Conservation (phyloP, 2,113 vertebrate species). For the Eulemur macaco region DNA sequence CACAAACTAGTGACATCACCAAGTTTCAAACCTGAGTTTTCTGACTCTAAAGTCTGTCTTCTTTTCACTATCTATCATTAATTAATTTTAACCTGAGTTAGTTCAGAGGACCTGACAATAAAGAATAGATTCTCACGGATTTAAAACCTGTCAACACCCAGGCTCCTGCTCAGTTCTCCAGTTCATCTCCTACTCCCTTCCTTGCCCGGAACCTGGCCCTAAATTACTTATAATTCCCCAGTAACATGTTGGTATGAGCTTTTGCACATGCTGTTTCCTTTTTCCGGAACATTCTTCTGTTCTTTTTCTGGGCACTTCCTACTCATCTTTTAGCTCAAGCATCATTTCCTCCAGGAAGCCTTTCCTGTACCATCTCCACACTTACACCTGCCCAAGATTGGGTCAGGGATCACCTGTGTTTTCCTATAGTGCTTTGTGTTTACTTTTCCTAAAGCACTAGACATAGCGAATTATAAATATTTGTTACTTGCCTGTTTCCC, state of each 20-base stretch:
- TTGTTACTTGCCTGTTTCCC: neutral
- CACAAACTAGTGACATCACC: neutral
- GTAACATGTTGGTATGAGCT: neutral
- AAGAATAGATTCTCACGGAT: neutral
- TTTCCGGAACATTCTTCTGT: neutral
- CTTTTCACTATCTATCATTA: neutral
- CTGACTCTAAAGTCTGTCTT: neutral
- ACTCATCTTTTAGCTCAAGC: neutral
- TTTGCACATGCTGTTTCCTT: neutral
- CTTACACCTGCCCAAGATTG: neutral
- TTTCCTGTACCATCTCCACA: neutral
- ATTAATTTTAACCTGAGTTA: neutral
- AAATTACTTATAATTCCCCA: neutral
- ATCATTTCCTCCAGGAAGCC: neutral
- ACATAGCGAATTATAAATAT: neutral
- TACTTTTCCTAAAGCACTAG: neutral
- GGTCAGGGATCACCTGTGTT: neutral
- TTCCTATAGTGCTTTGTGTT: neutral
- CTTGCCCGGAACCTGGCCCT: neutral
- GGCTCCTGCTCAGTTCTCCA: neutral
- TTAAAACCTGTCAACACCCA: neutral
- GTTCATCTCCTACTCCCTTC: neutral
- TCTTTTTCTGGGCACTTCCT: neutral
- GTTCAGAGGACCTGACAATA: neutral
- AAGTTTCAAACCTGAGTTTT: neutral